Percentiles rank a stretch among this genome's conserved stretches.
phyloP scores from a whole-genome alignment of 1,140 invertebrate genomes.

The Phenacoccus solenopsis region DNA sequence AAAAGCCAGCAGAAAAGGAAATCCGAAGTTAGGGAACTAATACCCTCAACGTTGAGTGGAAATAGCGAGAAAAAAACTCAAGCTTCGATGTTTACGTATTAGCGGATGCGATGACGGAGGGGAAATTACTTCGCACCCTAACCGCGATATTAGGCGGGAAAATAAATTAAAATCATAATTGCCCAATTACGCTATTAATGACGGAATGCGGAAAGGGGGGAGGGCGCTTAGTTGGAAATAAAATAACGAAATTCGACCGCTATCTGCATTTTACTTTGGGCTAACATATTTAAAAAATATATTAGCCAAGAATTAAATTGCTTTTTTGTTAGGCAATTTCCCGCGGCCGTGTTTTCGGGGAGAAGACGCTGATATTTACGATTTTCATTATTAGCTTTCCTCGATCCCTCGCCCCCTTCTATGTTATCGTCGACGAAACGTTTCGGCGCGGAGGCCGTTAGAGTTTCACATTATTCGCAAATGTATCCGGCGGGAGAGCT shows the following conservation, averaged over 20 bases:
- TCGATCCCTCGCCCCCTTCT: background rate
- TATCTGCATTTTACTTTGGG: background rate
- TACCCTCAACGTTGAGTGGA: too few species aligned
- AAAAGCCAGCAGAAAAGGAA: too few species aligned
- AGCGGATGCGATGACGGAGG: too few species aligned
- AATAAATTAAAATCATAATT: background rate
- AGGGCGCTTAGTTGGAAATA: background rate
- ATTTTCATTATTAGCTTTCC: background rate
- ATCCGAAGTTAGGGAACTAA: too few species aligned
- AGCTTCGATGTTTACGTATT: too few species aligned
- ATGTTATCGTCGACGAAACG: background rate
- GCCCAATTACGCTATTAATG: conserved; percentile 1
- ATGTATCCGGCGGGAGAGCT: background rate
- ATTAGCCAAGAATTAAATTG: background rate
- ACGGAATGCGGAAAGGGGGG: too few species aligned
- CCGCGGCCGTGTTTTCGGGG: background rate
- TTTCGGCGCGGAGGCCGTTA: too few species aligned
- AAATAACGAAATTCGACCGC: background rate
- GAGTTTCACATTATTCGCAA: background rate
- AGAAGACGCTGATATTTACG: background rate
- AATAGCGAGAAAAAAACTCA: too few species aligned
- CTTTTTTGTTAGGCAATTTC: background rate
- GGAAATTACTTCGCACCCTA: background rate
- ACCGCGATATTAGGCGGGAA: background rate
- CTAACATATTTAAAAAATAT: background rate